Base-by-base conservation (phyloP, 2,113 vertebrate species). In the Dendropsophus ebraccatus region DNA sequence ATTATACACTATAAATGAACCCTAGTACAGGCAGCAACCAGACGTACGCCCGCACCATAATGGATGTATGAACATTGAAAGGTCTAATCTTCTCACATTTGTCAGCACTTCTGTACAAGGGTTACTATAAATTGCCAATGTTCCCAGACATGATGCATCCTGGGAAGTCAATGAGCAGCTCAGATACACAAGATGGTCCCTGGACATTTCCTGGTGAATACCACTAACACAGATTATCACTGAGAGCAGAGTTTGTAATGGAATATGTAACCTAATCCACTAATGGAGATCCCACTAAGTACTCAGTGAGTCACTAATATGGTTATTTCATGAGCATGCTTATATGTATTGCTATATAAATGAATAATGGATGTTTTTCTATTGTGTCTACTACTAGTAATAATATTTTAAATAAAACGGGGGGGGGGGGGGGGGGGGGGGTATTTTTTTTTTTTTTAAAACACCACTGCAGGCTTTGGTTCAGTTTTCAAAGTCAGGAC, bases 191-290 rank as follows among this genome's bases (percentile, higher is more conserved):
- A 58, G 76, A 32, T 32, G 35, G 32, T 60, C 77, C 58, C 77
- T 69, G 11, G 73, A 52, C 58, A 78, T 37, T 78, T 78, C 10
- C 58, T 69, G 5, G 58, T 50, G 60, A 67, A 50, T 28, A 16
- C 50, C 83, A 76, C 54, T 62, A n/a, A 84, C 32, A 67, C 32
- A 78, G 56, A 85, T 78, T 67, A 69, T 52, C 60, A 7, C 23
- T 54, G 74, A 84, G 41, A 84, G 25, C n/a, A 78, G 28, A 41
- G 25, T 54, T 25, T 78, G 84, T 85, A 85, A 85, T 69, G 41
- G 32, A 85, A 85, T 78, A 79, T 78, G 84, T 85, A 85, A 85
- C 62, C n/a, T 77, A 70, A 85, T 85, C 75, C 84, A 49, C 30
- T 85, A 85, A 85, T 85, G 74, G 75, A 69, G 49, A 77, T 79